phyloP scores from a whole-genome alignment of 2,113 vertebrate species.

The Cromileptes altivelis region DNA sequence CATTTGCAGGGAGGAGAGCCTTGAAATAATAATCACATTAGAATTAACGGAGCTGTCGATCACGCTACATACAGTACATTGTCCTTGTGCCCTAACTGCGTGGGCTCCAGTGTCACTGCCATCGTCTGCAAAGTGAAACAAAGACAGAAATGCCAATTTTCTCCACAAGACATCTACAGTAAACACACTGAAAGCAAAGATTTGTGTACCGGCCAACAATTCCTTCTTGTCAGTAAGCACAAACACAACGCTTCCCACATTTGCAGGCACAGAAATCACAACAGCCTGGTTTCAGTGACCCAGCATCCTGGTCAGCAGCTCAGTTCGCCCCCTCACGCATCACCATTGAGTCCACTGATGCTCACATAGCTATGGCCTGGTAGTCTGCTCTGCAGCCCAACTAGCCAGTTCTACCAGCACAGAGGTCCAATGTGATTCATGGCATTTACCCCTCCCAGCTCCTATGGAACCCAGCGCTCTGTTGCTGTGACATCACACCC shows the following conservation, averaged over 20 bases:
- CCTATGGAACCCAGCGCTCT: slow-evolving; percentile 63
- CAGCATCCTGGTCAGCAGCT: slow-evolving; percentile 44
- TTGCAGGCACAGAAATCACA: slow-evolving; percentile 39
- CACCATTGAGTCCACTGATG: slow-evolving; percentile 42
- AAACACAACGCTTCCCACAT: slow-evolving; percentile 40
- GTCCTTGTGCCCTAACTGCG: slow-evolving; percentile 25
- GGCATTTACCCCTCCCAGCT: slow-evolving; percentile 69
- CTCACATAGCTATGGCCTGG: slow-evolving; percentile 38
- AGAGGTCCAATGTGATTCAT: slow-evolving; percentile 74
- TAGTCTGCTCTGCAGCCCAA: slow-evolving; percentile 25
- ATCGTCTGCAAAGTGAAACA: slow-evolving; percentile 35
- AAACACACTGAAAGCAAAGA: slow-evolving; percentile 10
- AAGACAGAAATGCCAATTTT: slow-evolving; percentile 42
- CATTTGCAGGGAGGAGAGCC: slow-evolving; percentile 54
- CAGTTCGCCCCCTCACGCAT: slow-evolving; percentile 35
- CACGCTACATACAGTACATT: slow-evolving; percentile 32
- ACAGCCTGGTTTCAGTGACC: slow-evolving; percentile 55
- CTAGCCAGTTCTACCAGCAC: slow-evolving; percentile 42
- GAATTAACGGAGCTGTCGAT: slow-evolving; percentile 80
- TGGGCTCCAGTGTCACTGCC: slow-evolving; percentile 34
- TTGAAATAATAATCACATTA: slow-evolving; percentile 80
- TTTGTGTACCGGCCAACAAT: slow-evolving; percentile 13
- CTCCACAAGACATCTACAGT: slow-evolving; percentile 20
- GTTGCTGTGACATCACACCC: slow-evolving; percentile 80
- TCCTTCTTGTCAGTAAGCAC: slow-evolving; percentile 18